Evolutionary conservation across 2,113 vertebrate species (phyloP), one percentile per base, ranked within the genome.

Genomic region (Edolisoma coerulescens): DNA sequence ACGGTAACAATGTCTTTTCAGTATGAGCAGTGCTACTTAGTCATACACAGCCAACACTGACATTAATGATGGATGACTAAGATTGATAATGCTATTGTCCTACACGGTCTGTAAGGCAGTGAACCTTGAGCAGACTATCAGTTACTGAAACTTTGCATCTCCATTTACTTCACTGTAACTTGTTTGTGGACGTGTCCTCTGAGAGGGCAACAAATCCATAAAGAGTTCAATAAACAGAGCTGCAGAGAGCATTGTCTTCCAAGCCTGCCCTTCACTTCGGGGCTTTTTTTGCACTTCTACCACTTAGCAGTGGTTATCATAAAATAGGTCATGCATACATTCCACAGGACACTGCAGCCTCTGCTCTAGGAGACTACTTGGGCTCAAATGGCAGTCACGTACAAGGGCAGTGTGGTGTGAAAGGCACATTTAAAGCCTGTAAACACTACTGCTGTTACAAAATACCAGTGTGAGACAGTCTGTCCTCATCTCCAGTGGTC

Each of bases 391-490:
- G 45, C 56, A 57, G 37, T 7, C 15, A 3, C 0, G 7, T 47
- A 6, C 9, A 39, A n/a, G 0, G 0, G 35, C 12, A 45, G 13
- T 0, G 4, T 21, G 52, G 39, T 35, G 30, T 28, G 37, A 59
- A 63, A 63, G 30, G 37, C 21, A 41, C 6, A 5, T 41, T 42
- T 35, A 30, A 64, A 67, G 21, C 4, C 67, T 56, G 9, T 61
- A 56, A 88, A 35, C n/a, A 17, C 35, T 28, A 3, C 0, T 69
- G 52, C 20, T 33, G 16, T 16, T 67, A 47, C 2, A 44, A n/a
- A 69, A 28, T 4, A n/a, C 2, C 16, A 63, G 23, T 13, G 3
- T 1, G 37, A 73, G 44, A 32, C 56, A 22, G 13, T 4, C 18
- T 4, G 2, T 32, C 44, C 56, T 33, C 1, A 59, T 33, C 73